Conservation (phyloP, 2,113 vertebrate species). For the Raja brachyura region DNA sequence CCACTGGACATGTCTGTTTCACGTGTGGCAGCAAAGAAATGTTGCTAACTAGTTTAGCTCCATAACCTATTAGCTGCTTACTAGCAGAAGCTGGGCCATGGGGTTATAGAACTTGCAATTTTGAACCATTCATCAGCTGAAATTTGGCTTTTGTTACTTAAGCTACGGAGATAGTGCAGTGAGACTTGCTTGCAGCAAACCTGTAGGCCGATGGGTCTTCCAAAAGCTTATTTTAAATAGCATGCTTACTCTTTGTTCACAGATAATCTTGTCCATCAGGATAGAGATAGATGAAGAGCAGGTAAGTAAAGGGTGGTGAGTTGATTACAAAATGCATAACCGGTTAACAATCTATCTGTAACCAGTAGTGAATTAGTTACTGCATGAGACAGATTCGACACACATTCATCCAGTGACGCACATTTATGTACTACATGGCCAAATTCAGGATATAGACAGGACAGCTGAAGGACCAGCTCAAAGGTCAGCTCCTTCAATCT, state of each 20-base stretch:
- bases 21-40: neutral
- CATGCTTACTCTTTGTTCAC: neutral
- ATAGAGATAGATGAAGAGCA: neutral
- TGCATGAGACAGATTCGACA: neutral
- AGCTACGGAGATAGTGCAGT: neutral
- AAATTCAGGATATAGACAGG: neutral
- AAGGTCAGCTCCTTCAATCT: neutral
- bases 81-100: neutral
- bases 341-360: neutral
- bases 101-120: neutral
- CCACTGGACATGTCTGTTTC: neutral
- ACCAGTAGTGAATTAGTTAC: neutral
- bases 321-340: neutral
- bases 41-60: neutral
- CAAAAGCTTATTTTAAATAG: neutral
- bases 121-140: neutral
- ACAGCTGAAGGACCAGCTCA: neutral
- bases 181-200: neutral
- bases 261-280: neutral
- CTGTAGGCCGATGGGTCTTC: neutral
- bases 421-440: neutral
- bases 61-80: neutral
- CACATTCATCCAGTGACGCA: neutral
- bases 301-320: neutral
- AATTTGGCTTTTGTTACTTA: neutral